Percentiles rank a stretch among this genome's conserved stretches.
Evolutionary conservation across 2,888 invertebrate genomes (phyloP).

Genomic region (Maniola hyperantus): DNA sequence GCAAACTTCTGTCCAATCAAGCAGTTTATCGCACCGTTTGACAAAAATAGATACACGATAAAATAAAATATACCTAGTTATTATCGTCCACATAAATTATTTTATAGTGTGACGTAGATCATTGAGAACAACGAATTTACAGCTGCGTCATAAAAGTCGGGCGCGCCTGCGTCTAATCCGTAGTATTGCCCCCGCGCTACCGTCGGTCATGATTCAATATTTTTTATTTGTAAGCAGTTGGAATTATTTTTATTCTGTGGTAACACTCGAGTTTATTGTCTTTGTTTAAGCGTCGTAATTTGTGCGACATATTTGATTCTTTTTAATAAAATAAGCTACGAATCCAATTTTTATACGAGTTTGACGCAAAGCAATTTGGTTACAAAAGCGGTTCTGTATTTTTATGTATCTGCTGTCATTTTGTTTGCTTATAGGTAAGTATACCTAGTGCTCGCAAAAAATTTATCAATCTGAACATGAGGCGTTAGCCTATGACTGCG

Average conservation of each 20-base stretch:
- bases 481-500: no score
- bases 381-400: no score
- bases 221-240: slow-evolving; percentile 47
- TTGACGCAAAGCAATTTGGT: neutral
- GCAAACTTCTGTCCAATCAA: neutral
- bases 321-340: neutral
- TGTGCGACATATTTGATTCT: neutral
- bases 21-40: slow-evolving; percentile 1
- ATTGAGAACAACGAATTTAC: slow-evolving; percentile 70
- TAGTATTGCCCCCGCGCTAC: slow-evolving; percentile 59
- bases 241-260: slow-evolving; percentile 39
- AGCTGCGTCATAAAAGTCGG: slow-evolving; percentile 73
- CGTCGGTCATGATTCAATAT: slow-evolving; percentile 63
- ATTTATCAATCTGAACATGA: no score
- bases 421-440: no score
- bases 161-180: slow-evolving; percentile 67
- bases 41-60: slow-evolving; percentile 29
- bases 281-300: slow-evolving; percentile 20
- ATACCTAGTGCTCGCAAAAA: no score
- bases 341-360: neutral
- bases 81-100: slow-evolving; percentile 60
- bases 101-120: slow-evolving; percentile 54
- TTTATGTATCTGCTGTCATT: no score
- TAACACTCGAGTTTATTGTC: slow-evolving; percentile 37
- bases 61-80: slow-evolving; percentile 50